phyloP scores from a whole-genome alignment of 2,888 invertebrate species.

The Parascotia fuliginaria region DNA sequence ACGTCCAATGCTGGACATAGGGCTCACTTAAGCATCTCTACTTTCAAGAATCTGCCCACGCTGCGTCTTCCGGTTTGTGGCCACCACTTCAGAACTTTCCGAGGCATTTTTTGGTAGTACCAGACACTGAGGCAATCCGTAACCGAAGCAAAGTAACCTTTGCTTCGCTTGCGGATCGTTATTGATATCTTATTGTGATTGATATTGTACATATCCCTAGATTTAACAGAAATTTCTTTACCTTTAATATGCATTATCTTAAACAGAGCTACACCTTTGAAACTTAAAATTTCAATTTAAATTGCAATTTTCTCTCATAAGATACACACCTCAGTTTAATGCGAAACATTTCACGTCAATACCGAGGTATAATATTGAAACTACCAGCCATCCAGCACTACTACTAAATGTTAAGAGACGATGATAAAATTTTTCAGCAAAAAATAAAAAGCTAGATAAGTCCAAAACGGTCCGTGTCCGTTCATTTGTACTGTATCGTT shows the following conservation, averaged over 20 bases:
- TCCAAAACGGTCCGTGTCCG: slow-evolving; percentile 48
- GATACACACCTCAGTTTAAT: slow-evolving; percentile 17
- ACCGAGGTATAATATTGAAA: slow-evolving; percentile 17
- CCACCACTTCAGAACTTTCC: too few species aligned
- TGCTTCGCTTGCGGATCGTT: too few species aligned
- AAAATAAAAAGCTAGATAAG: slow-evolving; percentile 68
- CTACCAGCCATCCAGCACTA: slow-evolving; percentile 7
- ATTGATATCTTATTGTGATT: too few species aligned
- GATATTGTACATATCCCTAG: too few species aligned
- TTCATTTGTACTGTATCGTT: slow-evolving; percentile 56
- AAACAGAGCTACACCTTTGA: slow-evolving; percentile 19
- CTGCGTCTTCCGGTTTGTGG: too few species aligned
- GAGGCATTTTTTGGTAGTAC: too few species aligned
- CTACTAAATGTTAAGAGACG: slow-evolving; percentile 22
- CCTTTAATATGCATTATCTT: slow-evolving; percentile 1
- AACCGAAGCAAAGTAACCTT: too few species aligned
- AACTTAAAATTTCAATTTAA: slow-evolving; percentile 25
- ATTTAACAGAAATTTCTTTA: too few species aligned
- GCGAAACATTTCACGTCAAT: slow-evolving; percentile 11
- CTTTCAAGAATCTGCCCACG: too few species aligned
- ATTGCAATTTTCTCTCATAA: slow-evolving; percentile 17
- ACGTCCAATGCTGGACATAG: too few species aligned
- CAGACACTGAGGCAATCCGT: too few species aligned
- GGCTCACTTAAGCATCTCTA: too few species aligned
- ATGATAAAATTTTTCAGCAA: slow-evolving; percentile 42